Conservation (phyloP, 2,888 invertebrate genomes). For the Aleiodes alternator region DNA sequence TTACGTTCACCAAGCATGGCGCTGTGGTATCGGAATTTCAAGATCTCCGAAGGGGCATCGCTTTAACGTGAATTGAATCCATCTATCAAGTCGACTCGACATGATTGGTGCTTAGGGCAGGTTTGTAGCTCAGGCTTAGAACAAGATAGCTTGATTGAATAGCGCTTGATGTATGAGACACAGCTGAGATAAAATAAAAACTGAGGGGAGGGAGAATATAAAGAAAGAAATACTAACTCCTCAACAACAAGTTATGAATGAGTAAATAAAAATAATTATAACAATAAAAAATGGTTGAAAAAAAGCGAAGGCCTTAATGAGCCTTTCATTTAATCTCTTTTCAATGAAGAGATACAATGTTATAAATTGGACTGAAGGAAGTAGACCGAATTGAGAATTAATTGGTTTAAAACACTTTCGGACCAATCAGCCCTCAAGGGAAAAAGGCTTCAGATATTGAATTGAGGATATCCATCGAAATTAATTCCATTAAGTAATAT, state of each 20-base stretch:
- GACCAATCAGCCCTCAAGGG: conserved; percentile 7
- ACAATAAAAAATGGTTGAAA: neutral
- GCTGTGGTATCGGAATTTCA: conserved; percentile 55
- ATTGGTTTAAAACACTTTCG: conserved; percentile 21
- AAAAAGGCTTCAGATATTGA: conserved; percentile 5
- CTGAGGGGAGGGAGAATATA: neutral
- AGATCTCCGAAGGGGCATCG: conserved; percentile 57
- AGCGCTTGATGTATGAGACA: conserved; percentile 65
- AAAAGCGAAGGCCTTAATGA: conserved; percentile 10
- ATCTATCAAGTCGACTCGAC: conserved; percentile 66
- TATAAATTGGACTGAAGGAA: conserved; percentile 8
- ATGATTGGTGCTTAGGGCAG: conserved; percentile 68
- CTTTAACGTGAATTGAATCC: conserved; percentile 67
- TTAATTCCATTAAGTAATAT: conserved; percentile 1
- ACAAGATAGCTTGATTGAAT: conserved; percentile 71
- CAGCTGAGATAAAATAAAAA: neutral
- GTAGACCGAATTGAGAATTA: conserved; percentile 29
- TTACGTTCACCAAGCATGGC: conserved; percentile 38
- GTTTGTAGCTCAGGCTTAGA: conserved; percentile 67
- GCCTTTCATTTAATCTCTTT: no score
- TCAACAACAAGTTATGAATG: conserved; percentile 11
- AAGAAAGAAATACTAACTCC: neutral
- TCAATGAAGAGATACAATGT: conserved; percentile 1
- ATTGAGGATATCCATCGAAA: conserved; percentile 27
- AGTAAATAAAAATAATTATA: neutral